Base-by-base conservation (phyloP, 2,113 vertebrate genomes). In the Lota lota region DNA sequence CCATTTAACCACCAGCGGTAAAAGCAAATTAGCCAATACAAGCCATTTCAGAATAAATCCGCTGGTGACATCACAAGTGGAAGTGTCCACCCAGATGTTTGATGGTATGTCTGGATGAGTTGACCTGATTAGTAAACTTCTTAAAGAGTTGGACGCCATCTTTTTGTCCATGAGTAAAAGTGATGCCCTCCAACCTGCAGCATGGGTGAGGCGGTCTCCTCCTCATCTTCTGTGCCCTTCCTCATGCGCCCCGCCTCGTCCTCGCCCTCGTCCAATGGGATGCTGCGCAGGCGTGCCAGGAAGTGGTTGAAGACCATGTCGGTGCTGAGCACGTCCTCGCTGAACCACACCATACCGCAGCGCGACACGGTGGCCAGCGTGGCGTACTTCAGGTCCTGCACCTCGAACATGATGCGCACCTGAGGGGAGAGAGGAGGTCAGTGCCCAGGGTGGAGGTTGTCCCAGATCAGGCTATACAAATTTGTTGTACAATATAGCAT, bases 271-370 rank as follows among this genome's bases (percentile, higher is more conserved):
- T 99, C 97, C 88, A 99, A 81, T 1, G 97, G 95, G 82, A 97
- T 98, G 83, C 93, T 98, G 73, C 95, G 95, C n/a, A 99, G 91
- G 64, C 97, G 92, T 53, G 92, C 94, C 83, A 99, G 85, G 92
- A 99, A 99, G 90, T 98, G 92, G 85, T 95, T 97, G 93, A 99
- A 99, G 87, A 99, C 95, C 97, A 99, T 99, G 85, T 99, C 97
- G 0, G 97, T 99, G 83, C 97, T 98, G 66, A 99, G 94, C 69
- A 99, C 97, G 12, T 99, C 97, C 78, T 99, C 97, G 1, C 97
- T 99, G 87, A 99, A 99, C 97, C 97, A 99, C 60, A 99, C 97
- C 97, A 99, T 99, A 19, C 97, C 97, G 1, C 97, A 99, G 76
- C 97, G 94, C 0, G 97, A 99, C 78, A 99, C 97, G 0, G 97